A percentile compares a stretch with the other conserved stretches of the same genome.
Conservation (phyloP, 1,140 invertebrate genomes). For the Sitophilus oryzae region DNA sequence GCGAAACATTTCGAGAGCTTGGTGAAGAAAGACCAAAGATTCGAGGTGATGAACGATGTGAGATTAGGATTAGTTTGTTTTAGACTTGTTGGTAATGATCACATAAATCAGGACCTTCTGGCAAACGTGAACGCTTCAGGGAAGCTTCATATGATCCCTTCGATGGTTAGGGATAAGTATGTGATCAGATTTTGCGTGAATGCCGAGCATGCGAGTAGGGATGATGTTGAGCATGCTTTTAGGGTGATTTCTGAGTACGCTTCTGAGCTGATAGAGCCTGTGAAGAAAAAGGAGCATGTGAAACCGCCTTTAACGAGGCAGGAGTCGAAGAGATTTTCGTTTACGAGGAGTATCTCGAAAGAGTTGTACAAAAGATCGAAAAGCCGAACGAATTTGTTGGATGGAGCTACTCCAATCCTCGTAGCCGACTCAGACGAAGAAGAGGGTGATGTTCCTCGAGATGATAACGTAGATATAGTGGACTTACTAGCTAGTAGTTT, state of each 20-base stretch:
- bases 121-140: conserved; percentile 83
- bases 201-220: conserved; percentile 68
- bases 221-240: conserved; percentile 74
- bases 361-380: conserved; percentile 56
- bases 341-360: conserved; percentile 59
- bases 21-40: conserved; percentile 67
- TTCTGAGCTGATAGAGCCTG: conserved; percentile 54
- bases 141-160: conserved; percentile 85
- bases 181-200: conserved; percentile 81
- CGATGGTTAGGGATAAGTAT: conserved; percentile 70
- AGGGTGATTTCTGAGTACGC: conserved; percentile 64
- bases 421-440: conserved; percentile 50
- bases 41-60: conserved; percentile 80
- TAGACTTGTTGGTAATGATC: conserved; percentile 62
- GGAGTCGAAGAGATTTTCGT: conserved; percentile 57
- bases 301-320: conserved; percentile 51
- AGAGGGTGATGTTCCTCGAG: conserved; percentile 21
- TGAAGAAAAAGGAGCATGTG: conserved; percentile 38
- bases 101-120: conserved; percentile 72
- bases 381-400: conserved; percentile 56
- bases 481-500: conserved; percentile 23
- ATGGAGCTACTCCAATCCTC: conserved; percentile 62
- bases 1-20: conserved; percentile 80
- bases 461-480: conserved; percentile 27
- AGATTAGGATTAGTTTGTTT: conserved; percentile 68